phyloP scores from a whole-genome alignment of 2,888 invertebrate species.

The Pyrrhia umbra region DNA sequence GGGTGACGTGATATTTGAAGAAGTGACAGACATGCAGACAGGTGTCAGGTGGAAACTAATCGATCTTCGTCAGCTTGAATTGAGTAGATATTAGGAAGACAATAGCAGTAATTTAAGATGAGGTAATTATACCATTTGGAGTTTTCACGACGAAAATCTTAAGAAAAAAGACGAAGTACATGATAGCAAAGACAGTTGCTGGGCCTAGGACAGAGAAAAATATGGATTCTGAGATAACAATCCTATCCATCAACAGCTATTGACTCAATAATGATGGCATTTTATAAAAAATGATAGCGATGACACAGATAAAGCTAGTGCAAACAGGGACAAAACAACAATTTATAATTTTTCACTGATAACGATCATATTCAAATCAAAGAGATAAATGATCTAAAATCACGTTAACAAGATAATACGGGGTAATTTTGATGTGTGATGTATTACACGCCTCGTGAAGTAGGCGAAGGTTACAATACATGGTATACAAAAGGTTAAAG shows the following conservation, averaged over 20 bases:
- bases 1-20: constrained; percentile 55
- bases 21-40: constrained; percentile 37
- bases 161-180: neutral
- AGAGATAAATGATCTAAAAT: constrained; percentile 58
- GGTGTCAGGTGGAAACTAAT: constrained; percentile 35
- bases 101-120: constrained; percentile 18
- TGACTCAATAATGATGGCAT: neutral
- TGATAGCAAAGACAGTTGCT: no score
- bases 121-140: neutral
- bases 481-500: constrained; percentile 59
- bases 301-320: constrained; percentile 9
- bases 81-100: constrained; percentile 5
- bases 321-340: constrained; percentile 21
- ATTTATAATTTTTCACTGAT: constrained; percentile 45
- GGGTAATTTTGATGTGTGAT: constrained; percentile 66
- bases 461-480: constrained; percentile 66
- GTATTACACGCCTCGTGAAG: constrained; percentile 56
- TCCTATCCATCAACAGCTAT: neutral
- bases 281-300: neutral
- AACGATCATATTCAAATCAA: constrained; percentile 58
- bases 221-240: neutral
- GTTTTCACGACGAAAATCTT: neutral
- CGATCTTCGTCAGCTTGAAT: constrained; percentile 26
- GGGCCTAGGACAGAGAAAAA: neutral
- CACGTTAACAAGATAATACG: constrained; percentile 63